Evolutionary conservation across 2,888 invertebrate genomes (phyloP).

Genomic region (Heliconius ismenius): DNA sequence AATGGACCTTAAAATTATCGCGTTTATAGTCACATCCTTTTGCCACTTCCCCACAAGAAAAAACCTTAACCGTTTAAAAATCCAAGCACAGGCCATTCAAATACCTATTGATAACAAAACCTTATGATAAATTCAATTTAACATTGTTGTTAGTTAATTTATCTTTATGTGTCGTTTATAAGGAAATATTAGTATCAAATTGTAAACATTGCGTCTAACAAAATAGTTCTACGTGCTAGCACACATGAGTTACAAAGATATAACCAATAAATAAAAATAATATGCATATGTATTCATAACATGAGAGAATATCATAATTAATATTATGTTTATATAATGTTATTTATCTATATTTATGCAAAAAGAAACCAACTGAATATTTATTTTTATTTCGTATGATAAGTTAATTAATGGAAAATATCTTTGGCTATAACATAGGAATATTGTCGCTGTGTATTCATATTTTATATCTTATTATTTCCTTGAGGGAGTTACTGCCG

Average conservation of each 20-base stretch:
- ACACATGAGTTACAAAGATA: slow-evolving; percentile 10
- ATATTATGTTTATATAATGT: not conserved
- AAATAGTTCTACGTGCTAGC: slow-evolving; percentile 25
- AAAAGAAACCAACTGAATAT: not conserved
- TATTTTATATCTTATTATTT: no score
- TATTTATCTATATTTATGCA: slow-evolving; percentile 3
- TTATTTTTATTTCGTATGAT: not conserved
- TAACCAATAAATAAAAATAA: slow-evolving; percentile 27
- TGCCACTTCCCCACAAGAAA: no score
- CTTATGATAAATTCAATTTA: slow-evolving; percentile 5
- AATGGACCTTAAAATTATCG: no score
- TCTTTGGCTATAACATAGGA: no score
- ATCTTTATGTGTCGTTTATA: slow-evolving; percentile 22
- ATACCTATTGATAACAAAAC: slow-evolving; percentile 12
- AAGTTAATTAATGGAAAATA: no score
- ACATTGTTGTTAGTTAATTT: slow-evolving; percentile 17
- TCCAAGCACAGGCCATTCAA: not conserved
- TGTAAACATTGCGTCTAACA: slow-evolving; percentile 31
- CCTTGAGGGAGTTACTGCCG: no score
- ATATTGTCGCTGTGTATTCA: no score
- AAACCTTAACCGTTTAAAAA: not conserved
- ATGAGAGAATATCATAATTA: slow-evolving; percentile 6
- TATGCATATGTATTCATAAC: slow-evolving; percentile 9
- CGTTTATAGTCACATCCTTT: no score
- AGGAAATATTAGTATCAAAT: slow-evolving; percentile 32